These are phyloP conservation scores for Promerops cafer DNA, from an alignment of 2,113 vertebrate species.

Conservation along the genomic window DNA sequence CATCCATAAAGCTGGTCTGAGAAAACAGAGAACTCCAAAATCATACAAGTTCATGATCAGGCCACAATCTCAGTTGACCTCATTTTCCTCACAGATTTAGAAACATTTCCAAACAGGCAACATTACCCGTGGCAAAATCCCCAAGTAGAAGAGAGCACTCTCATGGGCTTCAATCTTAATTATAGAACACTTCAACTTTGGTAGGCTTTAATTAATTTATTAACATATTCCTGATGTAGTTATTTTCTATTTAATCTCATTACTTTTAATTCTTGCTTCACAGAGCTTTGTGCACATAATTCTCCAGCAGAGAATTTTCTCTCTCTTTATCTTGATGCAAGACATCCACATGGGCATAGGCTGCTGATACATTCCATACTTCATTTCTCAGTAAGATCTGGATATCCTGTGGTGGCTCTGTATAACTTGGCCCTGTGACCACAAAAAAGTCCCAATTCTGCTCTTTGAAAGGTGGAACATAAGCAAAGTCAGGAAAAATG, in stretches of 20 bases:
- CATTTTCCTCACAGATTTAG: not conserved
- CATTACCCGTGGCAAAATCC: not conserved
- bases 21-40: not conserved
- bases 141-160: not conserved
- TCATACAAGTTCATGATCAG: not conserved
- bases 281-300: constrained; percentile 33
- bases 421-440: not conserved
- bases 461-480: not conserved
- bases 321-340: constrained; percentile 1
- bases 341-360: not conserved
- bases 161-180: constrained; percentile 3
- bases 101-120: not conserved
- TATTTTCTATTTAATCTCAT: constrained; percentile 61
- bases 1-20: not conserved
- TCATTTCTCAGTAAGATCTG: not conserved
- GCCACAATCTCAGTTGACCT: not conserved
- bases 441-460: not conserved
- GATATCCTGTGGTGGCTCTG: not conserved
- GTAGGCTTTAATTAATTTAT: constrained; percentile 62
- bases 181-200: constrained; percentile 44
- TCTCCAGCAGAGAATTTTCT: constrained; percentile 18
- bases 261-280: constrained; percentile 57
- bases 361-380: not conserved
- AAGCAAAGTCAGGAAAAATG: not conserved
- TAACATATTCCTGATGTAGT: constrained; percentile 51